These are phyloP conservation scores for Apostichopus parvimensis DNA, from an alignment of 35 echinoderm and acorn worm genomes.

Conservation along the genomic window DNA sequence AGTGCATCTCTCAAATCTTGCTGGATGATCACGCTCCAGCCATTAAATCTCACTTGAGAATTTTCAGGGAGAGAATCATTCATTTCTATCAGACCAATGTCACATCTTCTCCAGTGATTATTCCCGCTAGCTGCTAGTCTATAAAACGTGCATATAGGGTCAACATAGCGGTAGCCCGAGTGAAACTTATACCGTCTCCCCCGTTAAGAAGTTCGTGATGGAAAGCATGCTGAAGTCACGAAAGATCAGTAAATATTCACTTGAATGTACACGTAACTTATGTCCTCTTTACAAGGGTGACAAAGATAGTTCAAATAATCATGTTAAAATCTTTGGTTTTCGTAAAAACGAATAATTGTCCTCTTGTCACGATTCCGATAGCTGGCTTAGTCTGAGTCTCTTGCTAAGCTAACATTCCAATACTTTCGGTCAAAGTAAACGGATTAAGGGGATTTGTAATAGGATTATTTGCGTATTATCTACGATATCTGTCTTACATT, in stretches of 20 bases:
- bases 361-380: background rate
- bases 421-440: background rate
- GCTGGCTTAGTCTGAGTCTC: background rate
- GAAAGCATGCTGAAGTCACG: background rate
- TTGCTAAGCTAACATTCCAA: background rate
- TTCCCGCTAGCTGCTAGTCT: background rate
- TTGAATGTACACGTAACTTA: constrained; percentile 20
- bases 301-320: constrained; percentile 47
- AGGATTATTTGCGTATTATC: background rate
- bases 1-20: background rate
- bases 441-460: background rate
- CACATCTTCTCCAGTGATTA: background rate
- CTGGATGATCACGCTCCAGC: constrained; percentile 2
- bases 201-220: constrained; percentile 39
- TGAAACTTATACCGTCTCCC: constrained; percentile 32
- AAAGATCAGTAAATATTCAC: constrained; percentile 22
- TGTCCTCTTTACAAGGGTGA: constrained; percentile 27
- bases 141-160: constrained; percentile 31
- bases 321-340: constrained; percentile 43
- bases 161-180: constrained; percentile 17
- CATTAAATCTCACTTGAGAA: constrained; percentile 14
- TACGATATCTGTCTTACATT: background rate
- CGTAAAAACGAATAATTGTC: background rate
- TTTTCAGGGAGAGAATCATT: background rate
- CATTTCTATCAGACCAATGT: constrained; percentile 7